Base-by-base conservation (phyloP, 2,888 invertebrate genomes). In the Agonopterix alstromeriana region DNA sequence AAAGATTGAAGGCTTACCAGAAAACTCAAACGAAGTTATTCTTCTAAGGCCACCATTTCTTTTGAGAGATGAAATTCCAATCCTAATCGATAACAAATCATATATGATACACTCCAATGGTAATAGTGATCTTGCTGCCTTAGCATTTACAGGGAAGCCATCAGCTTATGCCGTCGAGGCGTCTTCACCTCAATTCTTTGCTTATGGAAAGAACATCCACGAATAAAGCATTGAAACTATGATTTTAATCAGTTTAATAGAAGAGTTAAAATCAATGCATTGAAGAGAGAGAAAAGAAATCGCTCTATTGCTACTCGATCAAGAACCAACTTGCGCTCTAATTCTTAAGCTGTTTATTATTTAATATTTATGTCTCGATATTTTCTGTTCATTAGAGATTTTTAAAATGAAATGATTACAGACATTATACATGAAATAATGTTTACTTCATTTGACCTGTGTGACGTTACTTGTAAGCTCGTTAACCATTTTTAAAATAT, bases 171-270 rank as follows among this genome's bases (percentile, higher is more conserved):
- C 67, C 0, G 53, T 73, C 46, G 83, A 85, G 51, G 73, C 63
- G 0, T 59, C 72, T 0, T 48, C 80, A 0, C 56, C 82, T 1
- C 73, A 81, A 27, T 84, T 74, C 52, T 79, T 64, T 10, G 82
- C 61, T 7, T 66, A 73, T 42, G 60, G 83, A 9, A 82, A 84
- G 51, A 77, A 72, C 3, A 76, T 86, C 36, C 85, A 85, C 46
- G 70, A 78, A 53, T 82, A 75, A 57, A 78, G 83, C 44, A 5
- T 83, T 0, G 11, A 70, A 0, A 17, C 17, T 0, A 8, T 75
- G 0, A 4, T 76, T 0, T 5, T 65, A 0, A 50, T 57, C 1
- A 58, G 57, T 1, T 0, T 63, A 2, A 4, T 74, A 0, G 47
- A 63, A 0, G 67, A 70, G 0, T n/a, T 82, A 27, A 0, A 69